Base-by-base conservation (phyloP, 2,888 invertebrate species). In the Tenthredo scrophulariae region DNA sequence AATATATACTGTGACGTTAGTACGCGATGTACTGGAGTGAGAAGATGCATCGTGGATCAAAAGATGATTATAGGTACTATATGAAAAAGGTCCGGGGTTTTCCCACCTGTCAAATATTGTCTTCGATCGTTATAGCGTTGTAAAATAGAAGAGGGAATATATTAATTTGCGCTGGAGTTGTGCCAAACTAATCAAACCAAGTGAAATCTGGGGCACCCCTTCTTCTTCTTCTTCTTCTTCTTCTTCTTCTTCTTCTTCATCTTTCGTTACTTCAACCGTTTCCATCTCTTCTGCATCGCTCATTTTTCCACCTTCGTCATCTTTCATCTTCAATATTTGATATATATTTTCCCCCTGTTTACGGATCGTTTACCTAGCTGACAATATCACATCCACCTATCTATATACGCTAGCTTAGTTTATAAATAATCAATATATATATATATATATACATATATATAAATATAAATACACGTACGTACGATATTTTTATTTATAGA, bases 141-240 rank as follows among this genome's bases (percentile, higher is more conserved):
- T 80, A 80, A 80, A 80, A 80, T 10, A 62, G 26, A 62, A 80
- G 40, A 80, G 62, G 40, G 80, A 91, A 90, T 93, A 93, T 93
- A 93, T 93, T 93, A 93, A 93, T 93, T 92, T 90, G 90, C 87
- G 89, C 89, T 93, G 93, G 92, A 92, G 88, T 88, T 86, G 89
- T 85, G 93, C 93, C 93, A 93, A 93, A 91, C 92, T 93, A 93
- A 92, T 93, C 93, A 93, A 92, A 93, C 91, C 92, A 93, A 93
- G 93, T 93, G 92, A 93, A 93, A 93, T 93, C 93, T 93, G 91
- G 93, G 93, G 92, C 92, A 67, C 50, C 67, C 83, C 46, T 26
- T 65, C 65, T 46, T 82, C 65, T 43, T 82, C 40, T 37, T 37
- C 37, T 37, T 37, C 37, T 37, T 37, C 37, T 37, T 37, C 37